Evolutionary conservation across 1,140 invertebrate species (phyloP).

Genomic region (Plodia interpunctella): DNA sequence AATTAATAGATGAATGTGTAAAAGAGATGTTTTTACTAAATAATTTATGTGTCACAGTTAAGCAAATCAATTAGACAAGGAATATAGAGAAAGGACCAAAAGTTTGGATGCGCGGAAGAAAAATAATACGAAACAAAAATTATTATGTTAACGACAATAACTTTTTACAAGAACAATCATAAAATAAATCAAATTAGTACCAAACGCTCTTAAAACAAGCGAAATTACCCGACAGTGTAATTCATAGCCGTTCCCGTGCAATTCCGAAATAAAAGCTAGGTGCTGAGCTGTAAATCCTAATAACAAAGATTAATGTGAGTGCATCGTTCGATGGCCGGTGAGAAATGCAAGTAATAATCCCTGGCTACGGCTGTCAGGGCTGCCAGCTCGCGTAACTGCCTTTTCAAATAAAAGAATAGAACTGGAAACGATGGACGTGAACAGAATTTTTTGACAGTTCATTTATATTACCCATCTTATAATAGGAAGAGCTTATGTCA

Average conservation of each 20-base stretch:
- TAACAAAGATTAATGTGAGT: constrained; percentile 4
- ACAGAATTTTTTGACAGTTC: neutral
- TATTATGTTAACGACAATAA: no score
- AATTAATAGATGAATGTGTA: no score
- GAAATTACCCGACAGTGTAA: neutral
- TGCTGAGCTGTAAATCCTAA: constrained; percentile 5
- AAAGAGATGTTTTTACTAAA: no score
- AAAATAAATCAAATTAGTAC: neutral
- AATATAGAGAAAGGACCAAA: no score
- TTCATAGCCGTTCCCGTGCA: neutral
- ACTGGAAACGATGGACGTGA: neutral
- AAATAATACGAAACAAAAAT: no score
- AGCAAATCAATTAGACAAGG: no score
- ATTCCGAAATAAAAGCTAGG: constrained; percentile 4
- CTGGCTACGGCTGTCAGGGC: neutral
- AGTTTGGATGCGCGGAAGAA: no score
- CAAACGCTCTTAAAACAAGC: neutral
- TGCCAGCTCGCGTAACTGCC: neutral
- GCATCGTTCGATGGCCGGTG: constrained; percentile 7
- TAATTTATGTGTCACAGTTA: no score
- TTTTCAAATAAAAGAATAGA: neutral
- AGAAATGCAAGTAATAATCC: constrained; percentile 9
- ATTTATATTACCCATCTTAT: neutral
- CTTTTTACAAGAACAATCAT: neutral
- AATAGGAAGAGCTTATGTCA: no score